Base-by-base conservation (phyloP, 2,797 vertebrate species). In the Phalloptychus januarius region DNA sequence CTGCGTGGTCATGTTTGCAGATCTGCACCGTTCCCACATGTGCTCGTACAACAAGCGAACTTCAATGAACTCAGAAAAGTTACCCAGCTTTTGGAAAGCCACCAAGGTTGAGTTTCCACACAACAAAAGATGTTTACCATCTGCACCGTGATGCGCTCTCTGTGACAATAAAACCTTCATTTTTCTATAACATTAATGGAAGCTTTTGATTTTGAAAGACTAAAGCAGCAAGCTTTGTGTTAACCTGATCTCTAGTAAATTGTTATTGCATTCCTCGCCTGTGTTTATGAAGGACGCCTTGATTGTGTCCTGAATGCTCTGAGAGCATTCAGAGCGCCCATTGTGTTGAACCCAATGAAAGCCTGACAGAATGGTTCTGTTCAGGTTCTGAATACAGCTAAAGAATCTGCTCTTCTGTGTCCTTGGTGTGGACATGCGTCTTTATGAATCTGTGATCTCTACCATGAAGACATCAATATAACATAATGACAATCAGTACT, bases 341-440 rank as follows among this genome's bases (percentile, higher is more conserved):
- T 79, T 58, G 71, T 28, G 7, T 4, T 46, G 36, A 54, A 65
- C 31, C 44, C 15, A 44, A 25, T 20, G 23, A 74, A 86, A 54
- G 75, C 71, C 81, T 25, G 75, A 69, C 36, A 58, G 74, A 33
- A 38, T 40, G 23, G 65, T 28, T 58, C 54, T 58, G 38, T 38
- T 31, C 50, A 54, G 40, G n/a, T 40, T 73, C 42, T 77, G 44
- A 75, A 15, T 20, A n/a, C 33, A 54, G 58, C 38, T 25, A 11
- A 33, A 48, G 44, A 36, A n/a, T 69, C 7, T 0, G 25, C 0
- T 45, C 28, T 48, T 46, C 40, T 16, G 50, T 6, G 25, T 40
- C 5, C 48, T 71, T 71, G 46, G 74, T 48, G 12, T 46, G 20
- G 8, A 65, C 20, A 48, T 18, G 23, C 5, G 2, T n/a, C 44